A percentile compares a stretch with the other conserved stretches of the same genome.
phyloP scores from a whole-genome alignment of 2,113 vertebrate species.

The Heptranchias perlo region DNA sequence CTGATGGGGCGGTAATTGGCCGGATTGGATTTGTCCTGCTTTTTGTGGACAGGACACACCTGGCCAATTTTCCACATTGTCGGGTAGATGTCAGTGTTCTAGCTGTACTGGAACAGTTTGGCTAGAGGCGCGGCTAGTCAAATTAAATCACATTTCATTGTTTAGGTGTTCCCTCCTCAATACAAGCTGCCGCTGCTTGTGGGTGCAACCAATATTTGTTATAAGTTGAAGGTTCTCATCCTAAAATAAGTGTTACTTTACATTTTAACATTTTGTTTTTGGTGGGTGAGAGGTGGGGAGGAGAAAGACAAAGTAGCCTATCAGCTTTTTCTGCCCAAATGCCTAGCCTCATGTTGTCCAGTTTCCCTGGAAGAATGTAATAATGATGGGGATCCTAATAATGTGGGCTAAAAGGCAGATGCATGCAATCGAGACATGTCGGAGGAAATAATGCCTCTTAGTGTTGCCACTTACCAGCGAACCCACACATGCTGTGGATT shows the following conservation, averaged over 20 bases:
- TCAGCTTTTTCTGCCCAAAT: background rate
- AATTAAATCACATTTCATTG: background rate
- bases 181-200: background rate
- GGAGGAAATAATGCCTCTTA: background rate
- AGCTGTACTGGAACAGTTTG: too few relatives aligned
- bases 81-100: too few relatives aligned
- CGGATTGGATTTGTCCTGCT: too few relatives aligned
- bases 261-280: background rate
- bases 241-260: background rate
- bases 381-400: background rate
- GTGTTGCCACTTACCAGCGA: background rate
- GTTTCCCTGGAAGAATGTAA: background rate
- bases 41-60: too few relatives aligned
- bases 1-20: too few relatives aligned
- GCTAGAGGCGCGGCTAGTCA: too few relatives aligned
- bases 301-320: background rate
- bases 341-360: background rate
- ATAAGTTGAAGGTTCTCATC: background rate
- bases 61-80: too few relatives aligned
- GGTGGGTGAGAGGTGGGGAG: background rate
- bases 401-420: background rate
- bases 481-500: background rate
- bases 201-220: background rate
- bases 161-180: background rate
- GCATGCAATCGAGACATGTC: background rate